Conservation (phyloP, 2,888 invertebrate genomes). For the Mycalesis mineus region DNA sequence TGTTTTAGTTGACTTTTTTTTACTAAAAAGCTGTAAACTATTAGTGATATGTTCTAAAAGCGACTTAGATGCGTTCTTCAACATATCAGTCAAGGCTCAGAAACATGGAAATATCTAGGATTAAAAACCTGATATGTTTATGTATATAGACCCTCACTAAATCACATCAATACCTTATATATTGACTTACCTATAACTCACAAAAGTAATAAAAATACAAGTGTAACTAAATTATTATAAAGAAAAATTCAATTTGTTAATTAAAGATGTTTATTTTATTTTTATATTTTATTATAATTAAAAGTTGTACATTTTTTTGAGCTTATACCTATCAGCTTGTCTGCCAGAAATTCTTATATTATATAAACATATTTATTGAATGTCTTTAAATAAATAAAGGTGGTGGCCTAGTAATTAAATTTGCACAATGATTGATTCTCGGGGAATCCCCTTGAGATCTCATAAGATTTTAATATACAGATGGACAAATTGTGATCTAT, state of each 20-base stretch:
- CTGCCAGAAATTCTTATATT: slow-evolving; percentile 16
- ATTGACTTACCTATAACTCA: neutral
- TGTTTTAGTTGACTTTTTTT: too few species aligned
- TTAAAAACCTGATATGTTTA: neutral
- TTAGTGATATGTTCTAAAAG: too few species aligned
- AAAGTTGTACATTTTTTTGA: slow-evolving; percentile 18
- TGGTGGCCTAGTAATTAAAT: slow-evolving; percentile 52
- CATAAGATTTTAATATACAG: slow-evolving; percentile 29
- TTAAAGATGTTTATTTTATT: slow-evolving; percentile 30
- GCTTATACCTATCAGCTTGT: slow-evolving; percentile 19
- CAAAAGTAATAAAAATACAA: neutral
- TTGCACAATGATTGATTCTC: slow-evolving; percentile 50
- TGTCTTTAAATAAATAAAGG: slow-evolving; percentile 13
- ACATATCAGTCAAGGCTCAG: too few species aligned
- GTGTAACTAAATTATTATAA: slow-evolving; percentile 9
- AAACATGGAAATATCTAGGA: too few species aligned
- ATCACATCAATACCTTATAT: neutral
- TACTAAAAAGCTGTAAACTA: too few species aligned
- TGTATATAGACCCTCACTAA: neutral
- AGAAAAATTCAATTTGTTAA: slow-evolving; percentile 23
- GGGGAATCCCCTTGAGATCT: slow-evolving; percentile 21
- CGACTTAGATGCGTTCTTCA: too few species aligned
- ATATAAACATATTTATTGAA: slow-evolving; percentile 21
- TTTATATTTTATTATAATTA: slow-evolving; percentile 28
- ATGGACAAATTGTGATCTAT: slow-evolving; percentile 40